Conservation (phyloP, 2,888 invertebrate genomes). For the Meganola albula region DNA sequence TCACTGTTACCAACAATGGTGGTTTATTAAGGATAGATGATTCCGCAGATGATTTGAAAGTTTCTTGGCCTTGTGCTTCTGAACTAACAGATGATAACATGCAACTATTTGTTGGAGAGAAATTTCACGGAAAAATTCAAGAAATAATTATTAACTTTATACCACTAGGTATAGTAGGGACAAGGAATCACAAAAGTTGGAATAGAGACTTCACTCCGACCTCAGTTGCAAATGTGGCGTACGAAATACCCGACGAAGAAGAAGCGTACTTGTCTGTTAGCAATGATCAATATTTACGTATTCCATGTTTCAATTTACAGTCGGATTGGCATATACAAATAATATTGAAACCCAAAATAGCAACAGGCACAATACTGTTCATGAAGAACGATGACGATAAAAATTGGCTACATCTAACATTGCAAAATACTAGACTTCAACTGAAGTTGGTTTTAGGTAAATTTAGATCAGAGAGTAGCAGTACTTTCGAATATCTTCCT, state of each 20-base stretch:
- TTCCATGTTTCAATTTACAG: slow-evolving; percentile 55
- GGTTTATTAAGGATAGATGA: slow-evolving; percentile 60
- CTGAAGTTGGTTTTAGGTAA: slow-evolving; percentile 45
- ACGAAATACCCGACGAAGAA: slow-evolving; percentile 51
- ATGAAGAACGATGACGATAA: slow-evolving; percentile 36
- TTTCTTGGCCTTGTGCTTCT: slow-evolving; percentile 58
- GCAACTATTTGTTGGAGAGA: slow-evolving; percentile 58
- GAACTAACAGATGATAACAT: slow-evolving; percentile 52
- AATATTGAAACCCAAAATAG: slow-evolving; percentile 52
- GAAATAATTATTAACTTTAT: slow-evolving; percentile 66
- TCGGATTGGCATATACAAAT: slow-evolving; percentile 57
- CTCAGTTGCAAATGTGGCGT: slow-evolving; percentile 54
- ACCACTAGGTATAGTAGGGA: slow-evolving; percentile 45
- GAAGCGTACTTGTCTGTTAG: slow-evolving; percentile 55
- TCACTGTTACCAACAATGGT: slow-evolving; percentile 55
- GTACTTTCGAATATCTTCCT: slow-evolving; percentile 47
- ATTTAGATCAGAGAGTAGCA: slow-evolving; percentile 48
- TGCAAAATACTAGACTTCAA: slow-evolving; percentile 60
- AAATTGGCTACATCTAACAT: slow-evolving; percentile 48
- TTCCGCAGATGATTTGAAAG: slow-evolving; percentile 37
- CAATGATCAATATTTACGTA: slow-evolving; percentile 51
- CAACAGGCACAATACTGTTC: slow-evolving; percentile 55
- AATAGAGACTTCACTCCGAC: slow-evolving; percentile 40
- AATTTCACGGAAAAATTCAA: slow-evolving; percentile 65
- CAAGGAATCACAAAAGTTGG: slow-evolving; percentile 26